A percentile compares a stretch with the other conserved stretches of the same genome.
Conservation (phyloP, 1,140 invertebrate genomes). For the Drosophila novamexicana region DNA sequence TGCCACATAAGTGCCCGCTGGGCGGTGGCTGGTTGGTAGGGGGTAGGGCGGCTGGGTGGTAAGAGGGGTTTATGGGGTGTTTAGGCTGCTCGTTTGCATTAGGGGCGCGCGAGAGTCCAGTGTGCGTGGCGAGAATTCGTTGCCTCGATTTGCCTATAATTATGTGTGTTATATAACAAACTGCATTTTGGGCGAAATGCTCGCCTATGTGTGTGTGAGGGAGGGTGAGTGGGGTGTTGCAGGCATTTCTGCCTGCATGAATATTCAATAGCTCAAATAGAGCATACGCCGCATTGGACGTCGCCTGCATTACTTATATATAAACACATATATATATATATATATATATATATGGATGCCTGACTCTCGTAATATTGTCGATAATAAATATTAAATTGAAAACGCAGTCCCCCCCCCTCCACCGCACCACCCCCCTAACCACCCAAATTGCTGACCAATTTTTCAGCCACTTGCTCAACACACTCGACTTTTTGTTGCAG, state of each 20-base stretch:
- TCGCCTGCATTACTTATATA: slow-evolving; percentile 39
- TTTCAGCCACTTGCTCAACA: slow-evolving; percentile 7
- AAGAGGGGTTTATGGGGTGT: background rate
- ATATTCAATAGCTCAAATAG: slow-evolving; percentile 81
- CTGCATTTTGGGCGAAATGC: slow-evolving; percentile 75
- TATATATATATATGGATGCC: background rate
- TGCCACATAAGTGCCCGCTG: slow-evolving; percentile 75
- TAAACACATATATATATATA: no score
- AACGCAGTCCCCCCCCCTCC: slow-evolving; percentile 19
- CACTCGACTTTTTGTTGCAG: slow-evolving; percentile 13
- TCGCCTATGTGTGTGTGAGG: background rate
- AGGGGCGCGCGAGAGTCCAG: slow-evolving; percentile 31
- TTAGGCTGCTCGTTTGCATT: slow-evolving; percentile 38
- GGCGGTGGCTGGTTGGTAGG: slow-evolving; percentile 19
- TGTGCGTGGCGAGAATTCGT: slow-evolving; percentile 75
- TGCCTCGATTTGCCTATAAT: slow-evolving; percentile 82
- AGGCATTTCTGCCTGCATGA: slow-evolving; percentile 62
- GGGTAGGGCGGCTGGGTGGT: background rate
- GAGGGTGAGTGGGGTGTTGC: background rate
- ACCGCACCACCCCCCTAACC: background rate
- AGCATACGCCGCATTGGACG: slow-evolving; percentile 69
- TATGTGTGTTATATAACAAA: slow-evolving; percentile 83
- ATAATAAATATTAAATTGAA: slow-evolving; percentile 81
- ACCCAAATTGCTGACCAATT: slow-evolving; percentile 8
- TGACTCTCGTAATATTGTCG: slow-evolving; percentile 58